These are phyloP conservation scores for Automeris io DNA, from an alignment of 2,888 invertebrate species.

Conservation along the genomic window DNA sequence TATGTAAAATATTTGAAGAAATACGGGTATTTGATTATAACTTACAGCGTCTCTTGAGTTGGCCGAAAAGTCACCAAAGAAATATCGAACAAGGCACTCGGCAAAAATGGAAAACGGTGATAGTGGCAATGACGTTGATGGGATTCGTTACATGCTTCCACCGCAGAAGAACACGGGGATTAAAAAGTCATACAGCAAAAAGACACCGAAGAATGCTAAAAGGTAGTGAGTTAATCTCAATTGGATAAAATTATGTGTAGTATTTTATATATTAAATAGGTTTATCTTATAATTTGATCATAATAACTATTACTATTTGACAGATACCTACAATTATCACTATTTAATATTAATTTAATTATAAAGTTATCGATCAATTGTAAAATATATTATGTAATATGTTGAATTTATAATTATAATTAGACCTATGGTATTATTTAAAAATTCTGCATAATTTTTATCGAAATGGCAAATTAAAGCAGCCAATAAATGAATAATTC, in stretches of 20 bases:
- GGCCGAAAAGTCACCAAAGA: background rate
- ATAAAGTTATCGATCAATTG: too few relatives aligned
- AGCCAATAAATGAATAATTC: too few relatives aligned
- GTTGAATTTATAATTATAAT: too few relatives aligned
- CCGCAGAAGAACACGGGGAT: slow-evolving; percentile 14
- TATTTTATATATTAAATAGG: background rate
- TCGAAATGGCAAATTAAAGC: too few relatives aligned
- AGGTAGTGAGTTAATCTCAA: slow-evolving; percentile 15
- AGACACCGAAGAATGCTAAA: slow-evolving; percentile 11
- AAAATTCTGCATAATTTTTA: too few relatives aligned
- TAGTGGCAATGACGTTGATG: slow-evolving; percentile 12
- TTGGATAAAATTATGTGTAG: background rate
- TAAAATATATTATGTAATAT: too few relatives aligned
- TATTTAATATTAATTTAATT: too few relatives aligned
- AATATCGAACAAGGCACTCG: background rate
- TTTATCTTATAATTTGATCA: background rate
- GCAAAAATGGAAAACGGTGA: slow-evolving; percentile 1
- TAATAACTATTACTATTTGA: too few relatives aligned
- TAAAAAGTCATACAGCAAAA: slow-evolving; percentile 13
- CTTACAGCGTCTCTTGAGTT: background rate
- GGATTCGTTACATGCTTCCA: slow-evolving; percentile 28
- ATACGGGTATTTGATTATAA: too few relatives aligned
- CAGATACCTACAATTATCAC: too few relatives aligned
- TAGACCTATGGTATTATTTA: too few relatives aligned
- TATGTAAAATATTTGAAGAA: too few relatives aligned